Evolutionary conservation across 2,888 invertebrate species (phyloP).

Genomic region (Linnaemya tessellans): DNA sequence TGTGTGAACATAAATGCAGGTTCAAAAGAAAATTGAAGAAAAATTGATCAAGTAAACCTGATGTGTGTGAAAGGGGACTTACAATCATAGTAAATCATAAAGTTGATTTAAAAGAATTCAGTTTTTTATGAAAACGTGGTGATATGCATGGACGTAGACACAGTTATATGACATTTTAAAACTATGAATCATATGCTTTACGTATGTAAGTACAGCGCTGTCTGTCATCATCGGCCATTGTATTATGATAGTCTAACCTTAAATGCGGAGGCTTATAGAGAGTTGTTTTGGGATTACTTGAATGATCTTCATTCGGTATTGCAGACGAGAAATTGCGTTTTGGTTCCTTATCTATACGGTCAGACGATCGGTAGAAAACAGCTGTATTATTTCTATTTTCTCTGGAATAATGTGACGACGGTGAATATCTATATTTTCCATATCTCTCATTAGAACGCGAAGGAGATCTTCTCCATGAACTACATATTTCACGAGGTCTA

Average conservation of each 20-base stretch:
- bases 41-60: too few relatives aligned
- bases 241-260: conserved; percentile 44
- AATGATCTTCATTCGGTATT: background rate
- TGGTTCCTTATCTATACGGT: background rate
- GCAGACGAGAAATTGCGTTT: background rate
- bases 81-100: too few relatives aligned
- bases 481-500: background rate
- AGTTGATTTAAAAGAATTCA: too few relatives aligned
- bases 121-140: too few relatives aligned
- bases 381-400: background rate
- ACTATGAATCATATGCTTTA: background rate
- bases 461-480: background rate
- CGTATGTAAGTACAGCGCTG: background rate
- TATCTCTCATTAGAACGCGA: background rate
- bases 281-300: background rate
- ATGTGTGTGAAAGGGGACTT: too few relatives aligned
- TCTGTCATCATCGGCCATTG: background rate
- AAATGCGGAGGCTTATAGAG: background rate
- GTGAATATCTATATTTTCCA: background rate
- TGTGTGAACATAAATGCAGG: too few relatives aligned
- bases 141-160: background rate
- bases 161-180: background rate
- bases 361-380: background rate
- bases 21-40: too few relatives aligned
- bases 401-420: background rate